These are phyloP conservation scores for Calliopsis andreniformis DNA, from an alignment of 1,140 invertebrate genomes.

Conservation along the genomic window DNA sequence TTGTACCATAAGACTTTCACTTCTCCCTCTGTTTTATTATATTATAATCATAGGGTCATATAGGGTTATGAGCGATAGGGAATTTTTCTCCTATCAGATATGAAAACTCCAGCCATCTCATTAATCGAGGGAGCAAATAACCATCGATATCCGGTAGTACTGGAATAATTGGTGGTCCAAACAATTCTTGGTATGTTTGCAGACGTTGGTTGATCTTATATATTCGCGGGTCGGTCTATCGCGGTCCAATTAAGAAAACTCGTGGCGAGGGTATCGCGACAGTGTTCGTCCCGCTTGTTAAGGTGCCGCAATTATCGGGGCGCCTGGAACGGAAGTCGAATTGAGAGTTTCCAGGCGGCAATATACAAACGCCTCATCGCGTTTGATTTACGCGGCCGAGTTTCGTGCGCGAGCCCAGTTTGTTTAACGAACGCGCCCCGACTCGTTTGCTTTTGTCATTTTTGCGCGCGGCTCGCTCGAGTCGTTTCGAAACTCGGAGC, in stretches of 20 bases:
- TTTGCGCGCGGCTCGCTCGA: neutral
- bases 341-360: slow-evolving; percentile 67
- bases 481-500: neutral
- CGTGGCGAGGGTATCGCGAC: slow-evolving; percentile 32
- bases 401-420: neutral
- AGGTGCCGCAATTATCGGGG: slow-evolving; percentile 65
- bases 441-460: slow-evolving; percentile 4
- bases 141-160: neutral
- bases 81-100: no score
- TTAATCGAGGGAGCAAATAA: no score
- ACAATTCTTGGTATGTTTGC: slow-evolving; percentile 11
- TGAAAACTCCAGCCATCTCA: no score
- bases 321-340: slow-evolving; percentile 64
- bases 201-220: slow-evolving; percentile 23
- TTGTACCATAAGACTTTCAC: no score
- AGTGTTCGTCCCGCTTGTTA: slow-evolving; percentile 61
- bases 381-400: slow-evolving; percentile 35
- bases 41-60: no score
- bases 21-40: no score
- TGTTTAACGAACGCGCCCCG: slow-evolving; percentile 30
- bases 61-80: no score
- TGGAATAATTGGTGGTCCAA: slow-evolving; percentile 26
- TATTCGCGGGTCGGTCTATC: slow-evolving; percentile 32
- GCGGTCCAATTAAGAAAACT: slow-evolving; percentile 64
- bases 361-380: slow-evolving; percentile 24